Evolutionary conservation across 2,797 vertebrate genomes (phyloP).

Genomic region (Mus minutoides): DNA sequence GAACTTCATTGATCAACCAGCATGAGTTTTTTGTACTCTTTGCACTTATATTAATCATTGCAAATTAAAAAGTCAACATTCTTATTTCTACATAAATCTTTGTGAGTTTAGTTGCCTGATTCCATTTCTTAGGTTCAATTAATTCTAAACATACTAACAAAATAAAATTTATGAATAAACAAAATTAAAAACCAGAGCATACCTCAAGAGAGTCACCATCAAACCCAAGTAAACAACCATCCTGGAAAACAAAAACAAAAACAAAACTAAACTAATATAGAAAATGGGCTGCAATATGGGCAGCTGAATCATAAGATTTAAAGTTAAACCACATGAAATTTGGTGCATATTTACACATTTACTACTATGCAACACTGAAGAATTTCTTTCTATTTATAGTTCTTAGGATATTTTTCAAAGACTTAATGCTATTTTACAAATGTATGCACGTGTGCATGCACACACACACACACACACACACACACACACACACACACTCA

Average conservation of each 20-base stretch:
- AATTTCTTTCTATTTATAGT: not conserved
- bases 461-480: not conserved
- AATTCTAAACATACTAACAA: slow-evolving; percentile 41
- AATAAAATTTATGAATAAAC: slow-evolving; percentile 25
- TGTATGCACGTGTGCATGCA: not conserved
- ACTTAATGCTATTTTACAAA: not conserved
- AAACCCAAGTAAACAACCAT: not conserved
- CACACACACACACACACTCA: not conserved
- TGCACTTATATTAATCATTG: slow-evolving; percentile 26
- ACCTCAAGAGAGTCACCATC: slow-evolving; percentile 1
- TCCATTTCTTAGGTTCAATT: slow-evolving; percentile 18
- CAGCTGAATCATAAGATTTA: not conserved
- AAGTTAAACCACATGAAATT: not conserved
- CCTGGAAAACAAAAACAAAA: not conserved
- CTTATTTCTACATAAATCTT: slow-evolving; percentile 49
- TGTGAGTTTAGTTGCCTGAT: not conserved
- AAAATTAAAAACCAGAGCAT: slow-evolving; percentile 24
- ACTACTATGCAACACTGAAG: not conserved
- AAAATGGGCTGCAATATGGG: not conserved
- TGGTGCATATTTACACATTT: not conserved
- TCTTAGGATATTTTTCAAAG: slow-evolving; percentile 27
- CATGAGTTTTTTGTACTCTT: slow-evolving; percentile 32
- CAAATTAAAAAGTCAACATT: slow-evolving; percentile 42
- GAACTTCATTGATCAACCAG: slow-evolving; percentile 11
- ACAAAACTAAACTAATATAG: too few relatives aligned